Conservation (phyloP, 2,113 vertebrate species). For the Chlorodrepanis virens region DNA sequence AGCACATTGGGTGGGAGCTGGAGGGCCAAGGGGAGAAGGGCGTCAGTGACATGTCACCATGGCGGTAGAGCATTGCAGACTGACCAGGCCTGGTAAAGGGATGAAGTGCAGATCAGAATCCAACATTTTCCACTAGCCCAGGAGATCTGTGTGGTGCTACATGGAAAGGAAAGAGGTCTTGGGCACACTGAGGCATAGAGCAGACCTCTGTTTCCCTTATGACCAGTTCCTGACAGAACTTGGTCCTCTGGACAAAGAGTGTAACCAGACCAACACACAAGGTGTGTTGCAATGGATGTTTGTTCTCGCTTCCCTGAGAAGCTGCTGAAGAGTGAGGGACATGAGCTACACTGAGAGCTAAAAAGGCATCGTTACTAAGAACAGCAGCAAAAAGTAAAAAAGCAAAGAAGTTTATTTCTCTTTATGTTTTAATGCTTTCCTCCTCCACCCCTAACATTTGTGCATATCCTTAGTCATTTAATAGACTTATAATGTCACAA, state of each 20-base stretch:
- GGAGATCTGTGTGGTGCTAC: background rate
- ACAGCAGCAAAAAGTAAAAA: background rate
- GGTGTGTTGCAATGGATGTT: background rate
- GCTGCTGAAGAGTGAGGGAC: background rate
- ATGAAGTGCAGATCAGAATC: background rate
- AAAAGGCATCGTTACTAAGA: background rate
- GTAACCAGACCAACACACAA: background rate
- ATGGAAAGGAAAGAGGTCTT: background rate
- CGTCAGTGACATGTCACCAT: background rate
- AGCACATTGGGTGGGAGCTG: background rate
- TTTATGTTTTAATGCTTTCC: background rate
- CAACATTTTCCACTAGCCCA: background rate
- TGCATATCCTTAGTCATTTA: constrained; percentile 10
- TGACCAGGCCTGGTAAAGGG: too few relatives aligned
- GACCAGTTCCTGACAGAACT: background rate
- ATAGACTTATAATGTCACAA: constrained; percentile 35
- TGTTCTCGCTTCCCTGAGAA: background rate
- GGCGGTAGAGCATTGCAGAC: background rate
- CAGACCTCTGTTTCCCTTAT: background rate
- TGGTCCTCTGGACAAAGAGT: background rate
- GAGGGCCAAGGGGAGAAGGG: background rate
- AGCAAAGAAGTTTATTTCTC: background rate
- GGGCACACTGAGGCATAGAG: background rate
- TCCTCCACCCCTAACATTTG: background rate
- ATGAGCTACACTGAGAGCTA: background rate